phyloP scores from a whole-genome alignment of 2,113 vertebrate genomes.

The Gnathonemus echidnorhynchus region DNA sequence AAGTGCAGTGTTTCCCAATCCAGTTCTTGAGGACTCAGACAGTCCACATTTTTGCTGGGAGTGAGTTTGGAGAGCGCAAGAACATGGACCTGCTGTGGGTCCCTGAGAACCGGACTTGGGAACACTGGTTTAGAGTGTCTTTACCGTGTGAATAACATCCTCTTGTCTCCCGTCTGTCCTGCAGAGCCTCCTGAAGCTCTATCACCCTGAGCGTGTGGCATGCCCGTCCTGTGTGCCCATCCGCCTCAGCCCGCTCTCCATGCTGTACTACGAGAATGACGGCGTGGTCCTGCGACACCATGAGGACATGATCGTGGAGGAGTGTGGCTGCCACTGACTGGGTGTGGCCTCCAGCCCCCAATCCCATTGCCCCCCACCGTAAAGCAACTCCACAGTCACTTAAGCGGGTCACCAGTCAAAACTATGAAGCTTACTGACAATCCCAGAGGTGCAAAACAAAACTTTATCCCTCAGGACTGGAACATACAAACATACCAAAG shows the following conservation, averaged over 20 bases:
- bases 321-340: slow-evolving; percentile 77
- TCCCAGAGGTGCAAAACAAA: not conserved
- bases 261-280: slow-evolving; percentile 77
- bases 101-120: not conserved
- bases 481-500: not conserved
- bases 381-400: slow-evolving; percentile 2
- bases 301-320: slow-evolving; percentile 81
- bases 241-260: slow-evolving; percentile 73
- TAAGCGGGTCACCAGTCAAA: not conserved
- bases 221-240: slow-evolving; percentile 70
- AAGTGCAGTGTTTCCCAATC: not conserved
- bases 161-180: slow-evolving; percentile 16
- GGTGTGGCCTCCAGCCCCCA: not conserved
- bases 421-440: not conserved
- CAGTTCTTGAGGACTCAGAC: not conserved
- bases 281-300: slow-evolving; percentile 72
- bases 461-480: not conserved
- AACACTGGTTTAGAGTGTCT: not conserved
- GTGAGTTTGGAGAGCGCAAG: not conserved
- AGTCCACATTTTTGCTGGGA: not conserved
- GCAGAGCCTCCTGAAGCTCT: slow-evolving; percentile 74
- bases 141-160: not conserved
- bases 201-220: slow-evolving; percentile 66
- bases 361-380: not conserved
- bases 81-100: not conserved